Evolutionary conservation across 2,113 vertebrate genomes (phyloP).

Genomic region (Ophiodon elongatus): DNA sequence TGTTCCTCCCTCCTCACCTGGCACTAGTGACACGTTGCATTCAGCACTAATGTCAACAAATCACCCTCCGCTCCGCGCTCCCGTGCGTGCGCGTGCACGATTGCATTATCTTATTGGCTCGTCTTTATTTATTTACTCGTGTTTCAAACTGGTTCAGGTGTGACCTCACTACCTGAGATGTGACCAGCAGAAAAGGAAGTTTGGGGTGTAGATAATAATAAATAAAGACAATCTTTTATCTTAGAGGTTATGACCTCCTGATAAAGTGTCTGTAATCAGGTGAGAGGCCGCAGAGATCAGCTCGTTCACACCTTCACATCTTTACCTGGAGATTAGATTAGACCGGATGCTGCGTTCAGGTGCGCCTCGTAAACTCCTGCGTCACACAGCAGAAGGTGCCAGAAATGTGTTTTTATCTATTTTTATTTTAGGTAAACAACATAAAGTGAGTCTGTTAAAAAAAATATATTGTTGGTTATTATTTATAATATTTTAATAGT

Average conservation of each 20-base stretch:
- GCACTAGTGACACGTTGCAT: constrained; percentile 77
- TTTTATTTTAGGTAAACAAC: not conserved
- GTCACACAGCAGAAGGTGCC: not conserved
- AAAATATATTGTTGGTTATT: too few species aligned
- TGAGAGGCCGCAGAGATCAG: not conserved
- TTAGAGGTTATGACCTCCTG: not conserved
- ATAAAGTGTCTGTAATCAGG: not conserved
- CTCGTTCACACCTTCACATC: not conserved
- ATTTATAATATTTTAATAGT: too few species aligned
- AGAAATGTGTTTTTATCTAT: not conserved
- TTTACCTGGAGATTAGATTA: constrained; percentile 38
- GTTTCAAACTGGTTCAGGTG: not conserved
- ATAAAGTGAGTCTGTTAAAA: not conserved
- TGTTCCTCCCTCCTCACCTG: constrained; percentile 1
- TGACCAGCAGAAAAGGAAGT: too few species aligned
- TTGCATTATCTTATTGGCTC: not conserved
- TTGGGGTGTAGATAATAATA: too few species aligned
- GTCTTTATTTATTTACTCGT: not conserved
- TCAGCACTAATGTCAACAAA: constrained; percentile 39
- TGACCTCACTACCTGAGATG: too few species aligned
- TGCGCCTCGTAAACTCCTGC: constrained; percentile 7
- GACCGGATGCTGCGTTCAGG: constrained; percentile 43
- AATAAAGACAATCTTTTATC: too few species aligned
- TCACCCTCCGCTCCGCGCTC: not conserved
- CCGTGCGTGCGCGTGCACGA: not conserved